Percentiles rank a stretch among this genome's conserved stretches.
These are phyloP conservation scores for Scaptomyza tumidula DNA, from an alignment of 2,888 invertebrate species.

Conservation along the genomic window DNA sequence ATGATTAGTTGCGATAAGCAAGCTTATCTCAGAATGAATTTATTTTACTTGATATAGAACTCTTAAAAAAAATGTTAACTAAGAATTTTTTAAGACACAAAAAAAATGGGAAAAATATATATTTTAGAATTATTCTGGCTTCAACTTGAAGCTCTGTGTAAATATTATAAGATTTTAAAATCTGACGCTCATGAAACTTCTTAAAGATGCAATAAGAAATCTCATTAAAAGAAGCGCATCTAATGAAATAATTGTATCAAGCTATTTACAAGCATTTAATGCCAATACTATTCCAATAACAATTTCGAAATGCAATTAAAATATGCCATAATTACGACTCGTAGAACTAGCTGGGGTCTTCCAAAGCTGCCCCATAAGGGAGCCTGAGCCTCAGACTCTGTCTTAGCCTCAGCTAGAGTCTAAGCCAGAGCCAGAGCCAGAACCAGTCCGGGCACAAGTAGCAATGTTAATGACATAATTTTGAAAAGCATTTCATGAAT, in stretches of 20 bases:
- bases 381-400: background rate
- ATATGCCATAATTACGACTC: constrained; percentile 71
- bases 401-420: background rate
- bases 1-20: background rate
- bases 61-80: too few relatives aligned
- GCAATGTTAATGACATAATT: constrained; percentile 79
- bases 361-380: constrained; percentile 10
- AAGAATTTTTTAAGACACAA: too few relatives aligned
- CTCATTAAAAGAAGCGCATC: constrained; percentile 27
- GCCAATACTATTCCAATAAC: constrained; percentile 65
- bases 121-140: too few relatives aligned
- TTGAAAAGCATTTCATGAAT: constrained; percentile 71
- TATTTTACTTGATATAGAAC: too few relatives aligned
- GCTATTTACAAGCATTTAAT: constrained; percentile 74
- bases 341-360: constrained; percentile 30
- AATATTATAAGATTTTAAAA: too few relatives aligned
- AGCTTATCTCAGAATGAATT: too few relatives aligned
- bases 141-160: too few relatives aligned
- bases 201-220: constrained; percentile 3
- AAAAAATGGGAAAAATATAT: too few relatives aligned
- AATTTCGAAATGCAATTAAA: constrained; percentile 67
- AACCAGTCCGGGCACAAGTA: constrained; percentile 62
- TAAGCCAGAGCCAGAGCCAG: constrained; percentile 19
- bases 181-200: too few relatives aligned
- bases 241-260: constrained; percentile 71